Evolutionary conservation across 2,888 invertebrate species (phyloP).

Genomic region (Acanthoscelides obtectus): DNA sequence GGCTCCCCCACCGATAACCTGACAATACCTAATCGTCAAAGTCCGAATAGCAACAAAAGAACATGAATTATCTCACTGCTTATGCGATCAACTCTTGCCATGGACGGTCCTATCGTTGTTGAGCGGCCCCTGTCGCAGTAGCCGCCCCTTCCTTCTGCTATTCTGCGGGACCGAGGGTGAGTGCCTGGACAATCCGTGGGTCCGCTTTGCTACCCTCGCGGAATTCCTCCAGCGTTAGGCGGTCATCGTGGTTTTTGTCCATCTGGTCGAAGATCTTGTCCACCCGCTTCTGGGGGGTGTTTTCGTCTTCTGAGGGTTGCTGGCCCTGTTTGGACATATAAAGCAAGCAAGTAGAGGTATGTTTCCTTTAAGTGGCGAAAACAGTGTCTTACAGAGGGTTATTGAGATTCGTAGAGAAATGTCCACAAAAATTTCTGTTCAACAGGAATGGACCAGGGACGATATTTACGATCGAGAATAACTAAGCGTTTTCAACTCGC

Average conservation of each 20-base stretch:
- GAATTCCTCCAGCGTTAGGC: slow-evolving; percentile 92
- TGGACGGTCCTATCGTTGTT: not conserved
- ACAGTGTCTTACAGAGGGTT: not conserved
- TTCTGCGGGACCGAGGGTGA: slow-evolving; percentile 74
- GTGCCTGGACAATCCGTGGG: slow-evolving; percentile 95
- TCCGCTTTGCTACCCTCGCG: slow-evolving; percentile 97
- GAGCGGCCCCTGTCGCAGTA: slow-evolving; percentile 16
- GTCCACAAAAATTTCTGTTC: no score
- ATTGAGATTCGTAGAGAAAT: not conserved
- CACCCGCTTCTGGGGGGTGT: slow-evolving; percentile 91
- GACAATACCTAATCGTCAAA: no score
- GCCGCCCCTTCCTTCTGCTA: slow-evolving; percentile 45
- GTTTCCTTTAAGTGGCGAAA: not conserved
- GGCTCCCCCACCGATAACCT: not conserved
- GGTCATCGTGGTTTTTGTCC: slow-evolving; percentile 98
- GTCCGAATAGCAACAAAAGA: not conserved
- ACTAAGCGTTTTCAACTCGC: no score
- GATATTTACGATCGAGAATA: no score
- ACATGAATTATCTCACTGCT: not conserved
- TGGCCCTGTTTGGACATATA: slow-evolving; percentile 61
- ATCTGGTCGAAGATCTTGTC: slow-evolving; percentile 98
- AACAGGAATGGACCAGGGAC: no score
- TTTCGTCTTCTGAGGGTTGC: slow-evolving; percentile 84
- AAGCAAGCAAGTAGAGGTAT: not conserved
- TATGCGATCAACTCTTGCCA: not conserved